These are phyloP conservation scores for Triplophysa bombifrons DNA, from an alignment of 2,797 vertebrate genomes.

Conservation along the genomic window DNA sequence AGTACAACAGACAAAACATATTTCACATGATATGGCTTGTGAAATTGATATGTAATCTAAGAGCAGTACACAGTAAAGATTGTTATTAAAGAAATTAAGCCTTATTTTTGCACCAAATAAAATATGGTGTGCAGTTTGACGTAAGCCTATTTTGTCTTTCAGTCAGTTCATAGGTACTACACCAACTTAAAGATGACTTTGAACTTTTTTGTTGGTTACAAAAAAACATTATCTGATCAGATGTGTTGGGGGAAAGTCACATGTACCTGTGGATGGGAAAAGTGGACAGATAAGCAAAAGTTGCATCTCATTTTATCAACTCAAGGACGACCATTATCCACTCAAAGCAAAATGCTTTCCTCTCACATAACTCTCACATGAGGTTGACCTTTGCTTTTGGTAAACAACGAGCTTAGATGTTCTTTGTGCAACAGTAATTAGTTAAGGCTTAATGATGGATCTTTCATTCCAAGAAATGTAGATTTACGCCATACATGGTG, in stretches of 20 bases:
- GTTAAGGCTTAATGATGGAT: conserved; percentile 2
- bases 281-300: conserved; percentile 55
- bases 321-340: conserved; percentile 44
- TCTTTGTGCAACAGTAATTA: conserved; percentile 16
- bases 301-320: conserved; percentile 43
- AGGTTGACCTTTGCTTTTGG: conserved; percentile 2
- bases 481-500: conserved; percentile 7
- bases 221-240: conserved; percentile 18
- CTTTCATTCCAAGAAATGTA: conserved; percentile 2
- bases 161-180: neutral
- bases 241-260: conserved; percentile 29
- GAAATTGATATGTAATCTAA: neutral
- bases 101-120: neutral
- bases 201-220: conserved; percentile 11
- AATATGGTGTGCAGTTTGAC: neutral
- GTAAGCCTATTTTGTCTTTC: neutral
- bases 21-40: neutral
- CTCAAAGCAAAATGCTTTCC: conserved; percentile 16
- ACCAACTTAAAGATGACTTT: neutral
- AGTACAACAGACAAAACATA: neutral
- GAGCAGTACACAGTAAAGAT: neutral
- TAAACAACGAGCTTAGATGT: conserved; percentile 6
- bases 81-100: too few relatives aligned
- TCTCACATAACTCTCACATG: neutral
- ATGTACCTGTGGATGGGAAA: conserved; percentile 50